Evolutionary conservation across 2,888 invertebrate species (phyloP).

Genomic region (Eristalis arbustorum): DNA sequence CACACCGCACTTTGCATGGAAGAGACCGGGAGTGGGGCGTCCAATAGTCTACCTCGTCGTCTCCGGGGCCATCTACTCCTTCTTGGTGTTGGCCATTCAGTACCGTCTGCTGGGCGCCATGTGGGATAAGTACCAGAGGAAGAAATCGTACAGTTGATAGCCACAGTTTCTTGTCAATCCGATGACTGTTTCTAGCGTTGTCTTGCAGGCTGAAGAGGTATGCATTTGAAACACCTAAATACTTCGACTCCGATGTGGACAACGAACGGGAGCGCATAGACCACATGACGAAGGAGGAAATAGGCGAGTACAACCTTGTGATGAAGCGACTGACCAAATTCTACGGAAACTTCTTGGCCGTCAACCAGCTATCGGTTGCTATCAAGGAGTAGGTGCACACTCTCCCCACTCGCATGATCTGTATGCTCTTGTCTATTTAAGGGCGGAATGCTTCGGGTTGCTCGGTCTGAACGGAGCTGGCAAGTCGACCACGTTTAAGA

Average conservation of each 20-base stretch:
- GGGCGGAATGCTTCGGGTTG: slow-evolving; percentile 84
- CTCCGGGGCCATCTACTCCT: neutral
- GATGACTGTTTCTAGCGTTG: neutral
- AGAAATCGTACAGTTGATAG: neutral
- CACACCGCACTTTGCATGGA: neutral
- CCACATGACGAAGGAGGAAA: slow-evolving; percentile 76
- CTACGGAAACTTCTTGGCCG: slow-evolving; percentile 88
- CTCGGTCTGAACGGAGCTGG: slow-evolving; percentile 93
- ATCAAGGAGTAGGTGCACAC: slow-evolving; percentile 75
- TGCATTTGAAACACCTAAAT: neutral
- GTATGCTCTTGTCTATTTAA: neutral
- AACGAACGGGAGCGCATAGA: slow-evolving; percentile 82
- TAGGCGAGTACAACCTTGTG: slow-evolving; percentile 82
- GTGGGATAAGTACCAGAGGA: neutral
- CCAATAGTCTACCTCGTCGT: neutral
- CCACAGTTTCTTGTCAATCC: neutral
- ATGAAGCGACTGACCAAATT: slow-evolving; percentile 86
- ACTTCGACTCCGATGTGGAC: slow-evolving; percentile 82
- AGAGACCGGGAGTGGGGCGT: neutral
- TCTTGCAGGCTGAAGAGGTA: neutral
- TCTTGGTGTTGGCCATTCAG: neutral
- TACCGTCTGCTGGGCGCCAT: neutral
- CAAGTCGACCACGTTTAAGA: slow-evolving; percentile 93
- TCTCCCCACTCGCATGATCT: no score
- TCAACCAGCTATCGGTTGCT: slow-evolving; percentile 86